A percentile compares a stretch with the other conserved stretches of the same genome.
Evolutionary conservation across 2,113 vertebrate genomes (phyloP).

Genomic region (Lepus timidus): DNA sequence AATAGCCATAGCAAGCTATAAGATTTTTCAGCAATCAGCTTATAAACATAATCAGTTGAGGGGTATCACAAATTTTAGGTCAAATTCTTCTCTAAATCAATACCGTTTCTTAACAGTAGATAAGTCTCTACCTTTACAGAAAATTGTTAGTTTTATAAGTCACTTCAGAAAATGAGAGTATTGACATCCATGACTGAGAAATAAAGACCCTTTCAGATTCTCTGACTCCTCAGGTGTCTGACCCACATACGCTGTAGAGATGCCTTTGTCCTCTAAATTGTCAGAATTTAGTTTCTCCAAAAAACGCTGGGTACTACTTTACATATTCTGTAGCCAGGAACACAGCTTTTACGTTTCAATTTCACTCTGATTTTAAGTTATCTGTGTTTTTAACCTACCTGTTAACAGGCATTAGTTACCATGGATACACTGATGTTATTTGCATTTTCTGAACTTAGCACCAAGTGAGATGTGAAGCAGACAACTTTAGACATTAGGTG

Average conservation of each 20-base stretch:
- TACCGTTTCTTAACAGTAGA: not conserved
- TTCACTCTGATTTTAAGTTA: not conserved
- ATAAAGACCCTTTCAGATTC: not conserved
- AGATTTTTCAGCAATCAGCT: not conserved
- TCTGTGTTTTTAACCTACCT: not conserved
- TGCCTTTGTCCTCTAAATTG: not conserved
- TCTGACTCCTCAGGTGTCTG: not conserved
- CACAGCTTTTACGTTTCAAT: too few relatives aligned
- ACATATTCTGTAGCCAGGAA: not conserved
- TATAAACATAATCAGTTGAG: not conserved
- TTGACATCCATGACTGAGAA: not conserved
- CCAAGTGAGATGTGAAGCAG: not conserved
- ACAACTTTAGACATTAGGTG: not conserved
- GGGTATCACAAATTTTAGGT: not conserved
- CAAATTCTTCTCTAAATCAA: not conserved
- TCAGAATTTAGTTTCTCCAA: not conserved
- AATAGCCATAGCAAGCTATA: not conserved
- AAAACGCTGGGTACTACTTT: not conserved
- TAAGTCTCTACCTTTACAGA: not conserved
- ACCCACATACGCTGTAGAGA: not conserved
- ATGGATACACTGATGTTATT: not conserved
- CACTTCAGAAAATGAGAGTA: not conserved
- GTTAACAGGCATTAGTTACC: not conserved
- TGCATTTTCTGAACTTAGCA: not conserved
- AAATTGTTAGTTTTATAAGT: not conserved